Evolutionary conservation across 1,140 invertebrate genomes (phyloP).

Genomic region (Sitobion miscanthi): DNA sequence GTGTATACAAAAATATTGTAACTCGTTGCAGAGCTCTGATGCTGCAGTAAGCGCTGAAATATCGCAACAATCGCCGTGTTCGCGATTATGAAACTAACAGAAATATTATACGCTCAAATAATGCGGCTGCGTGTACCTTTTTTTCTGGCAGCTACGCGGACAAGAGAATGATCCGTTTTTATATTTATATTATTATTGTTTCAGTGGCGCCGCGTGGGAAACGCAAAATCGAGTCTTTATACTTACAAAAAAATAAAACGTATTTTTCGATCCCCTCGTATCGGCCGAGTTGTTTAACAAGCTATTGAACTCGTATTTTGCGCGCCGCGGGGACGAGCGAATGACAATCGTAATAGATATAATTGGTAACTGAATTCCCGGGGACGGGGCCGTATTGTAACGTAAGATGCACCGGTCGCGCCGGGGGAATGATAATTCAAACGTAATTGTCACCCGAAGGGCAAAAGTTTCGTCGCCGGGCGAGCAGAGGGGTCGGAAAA

Average conservation of each 20-base stretch:
- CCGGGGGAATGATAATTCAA: constrained; percentile 55
- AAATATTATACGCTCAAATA: not conserved
- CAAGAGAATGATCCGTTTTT: not conserved
- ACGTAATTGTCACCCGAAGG: constrained; percentile 56
- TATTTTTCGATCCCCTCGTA: not conserved
- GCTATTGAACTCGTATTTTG: constrained; percentile 47
- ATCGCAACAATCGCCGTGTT: not conserved
- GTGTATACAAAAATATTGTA: not conserved
- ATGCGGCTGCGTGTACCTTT: not conserved
- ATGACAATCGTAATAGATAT: constrained; percentile 53
- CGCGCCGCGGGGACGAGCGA: not conserved
- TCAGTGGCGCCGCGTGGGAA: not conserved
- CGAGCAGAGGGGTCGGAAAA: not conserved
- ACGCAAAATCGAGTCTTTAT: not conserved
- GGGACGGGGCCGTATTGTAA: not conserved
- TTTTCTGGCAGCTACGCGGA: not conserved
- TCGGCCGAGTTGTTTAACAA: constrained; percentile 35
- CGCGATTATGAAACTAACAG: not conserved
- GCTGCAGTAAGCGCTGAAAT: not conserved
- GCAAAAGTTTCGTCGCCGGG: constrained; percentile 41
- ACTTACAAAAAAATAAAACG: not conserved
- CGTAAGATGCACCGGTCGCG: constrained; percentile 42
- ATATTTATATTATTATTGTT: not conserved
- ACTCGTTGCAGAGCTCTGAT: not conserved
- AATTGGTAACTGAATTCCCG: constrained; percentile 56